phyloP scores from a whole-genome alignment of 2,797 vertebrate species.

The Hyperoplus lanceolatus region DNA sequence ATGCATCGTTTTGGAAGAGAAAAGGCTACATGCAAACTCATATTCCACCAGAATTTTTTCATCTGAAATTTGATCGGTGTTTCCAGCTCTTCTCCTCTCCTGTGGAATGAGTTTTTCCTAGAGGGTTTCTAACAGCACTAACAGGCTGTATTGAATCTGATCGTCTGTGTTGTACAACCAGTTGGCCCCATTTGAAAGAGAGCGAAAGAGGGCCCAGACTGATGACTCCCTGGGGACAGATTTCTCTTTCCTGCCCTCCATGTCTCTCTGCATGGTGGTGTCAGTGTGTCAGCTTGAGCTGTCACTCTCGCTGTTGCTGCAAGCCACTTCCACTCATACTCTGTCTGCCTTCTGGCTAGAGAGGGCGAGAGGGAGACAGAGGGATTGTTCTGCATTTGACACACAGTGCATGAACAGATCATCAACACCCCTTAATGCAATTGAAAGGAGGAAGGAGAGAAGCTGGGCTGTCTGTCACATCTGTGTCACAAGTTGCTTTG shows the following conservation, averaged over 20 bases:
- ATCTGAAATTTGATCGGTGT: slow-evolving; percentile 60
- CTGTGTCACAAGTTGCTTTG: slow-evolving; percentile 45
- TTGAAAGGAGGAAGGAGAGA: slow-evolving; percentile 43
- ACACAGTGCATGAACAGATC: slow-evolving; percentile 66
- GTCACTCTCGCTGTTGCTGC: slow-evolving; percentile 75
- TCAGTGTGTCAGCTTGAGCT: slow-evolving; percentile 77
- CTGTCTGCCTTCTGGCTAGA: slow-evolving; percentile 42
- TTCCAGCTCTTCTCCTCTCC: slow-evolving; percentile 46
- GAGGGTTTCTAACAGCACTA: slow-evolving; percentile 40
- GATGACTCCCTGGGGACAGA: slow-evolving; percentile 77
- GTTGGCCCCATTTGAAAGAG: slow-evolving; percentile 67
- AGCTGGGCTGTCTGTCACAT: slow-evolving; percentile 51
- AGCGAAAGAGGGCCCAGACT: slow-evolving; percentile 72
- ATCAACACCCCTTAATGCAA: slow-evolving; percentile 62
- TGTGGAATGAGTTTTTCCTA: slow-evolving; percentile 59
- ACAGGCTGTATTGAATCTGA: slow-evolving; percentile 50
- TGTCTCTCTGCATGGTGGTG: slow-evolving; percentile 71
- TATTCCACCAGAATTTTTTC: slow-evolving; percentile 59
- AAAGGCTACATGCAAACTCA: slow-evolving; percentile 72
- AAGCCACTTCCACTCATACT: slow-evolving; percentile 68
- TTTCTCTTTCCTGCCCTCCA: slow-evolving; percentile 71
- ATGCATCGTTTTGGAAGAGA: slow-evolving; percentile 62
- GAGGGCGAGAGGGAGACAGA: slow-evolving; percentile 27
- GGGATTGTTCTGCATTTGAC: slow-evolving; percentile 68
- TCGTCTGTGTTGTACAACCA: slow-evolving; percentile 69